Base-by-base conservation (phyloP, 2,113 vertebrate species). In the Columba janthina region DNA sequence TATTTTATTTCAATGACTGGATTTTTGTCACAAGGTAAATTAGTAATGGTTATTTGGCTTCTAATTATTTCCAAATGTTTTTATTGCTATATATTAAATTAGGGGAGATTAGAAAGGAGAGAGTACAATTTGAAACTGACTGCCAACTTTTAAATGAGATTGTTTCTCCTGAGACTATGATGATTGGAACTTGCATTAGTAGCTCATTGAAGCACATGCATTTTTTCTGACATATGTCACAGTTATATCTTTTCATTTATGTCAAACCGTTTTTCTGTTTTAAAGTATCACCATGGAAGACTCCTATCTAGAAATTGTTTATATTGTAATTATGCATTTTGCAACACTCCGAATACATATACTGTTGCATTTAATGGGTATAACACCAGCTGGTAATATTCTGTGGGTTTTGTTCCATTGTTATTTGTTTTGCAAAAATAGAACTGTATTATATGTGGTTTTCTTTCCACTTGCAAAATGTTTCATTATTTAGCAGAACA, bases 91-190 rank as follows among this genome's bases (percentile, higher is more conserved):
- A 58, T 93, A 85, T 92, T 94, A 92, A 93, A 95, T 96, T 92
- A 90, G 40, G 28, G 20, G 21, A 93, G 34, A 57, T 40, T 54
- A 76, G 69, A 84, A 96, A 85, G 53, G 56, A 87, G 58, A 82
- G 32, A 89, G 46, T 74, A 73, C 15, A 57, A 54, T 88, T 82
- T 80, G 64, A 90, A 94, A 89, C 38, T 71, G 73, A 91, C 72
- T 97, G 97, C 96, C 96, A 96, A 80, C 21, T 97, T 97, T 96
- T 96, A 96, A 97, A 96, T 95, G 81, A 97, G 75, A 96, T 95
- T 96, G 60, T 96, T 97, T 88, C 96, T 96, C 94, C 44, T 72
- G 93, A 96, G 96, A 92, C 62, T 70, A 1, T 28, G 25, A 53
- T 85, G 94, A 94, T 88, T 94, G 81, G 69, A 93, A 86, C 70